A percentile compares a stretch with the other conserved stretches of the same genome.
These are phyloP conservation scores for Lophura nycthemera DNA, from an alignment of 2,113 vertebrate genomes.

Conservation along the genomic window DNA sequence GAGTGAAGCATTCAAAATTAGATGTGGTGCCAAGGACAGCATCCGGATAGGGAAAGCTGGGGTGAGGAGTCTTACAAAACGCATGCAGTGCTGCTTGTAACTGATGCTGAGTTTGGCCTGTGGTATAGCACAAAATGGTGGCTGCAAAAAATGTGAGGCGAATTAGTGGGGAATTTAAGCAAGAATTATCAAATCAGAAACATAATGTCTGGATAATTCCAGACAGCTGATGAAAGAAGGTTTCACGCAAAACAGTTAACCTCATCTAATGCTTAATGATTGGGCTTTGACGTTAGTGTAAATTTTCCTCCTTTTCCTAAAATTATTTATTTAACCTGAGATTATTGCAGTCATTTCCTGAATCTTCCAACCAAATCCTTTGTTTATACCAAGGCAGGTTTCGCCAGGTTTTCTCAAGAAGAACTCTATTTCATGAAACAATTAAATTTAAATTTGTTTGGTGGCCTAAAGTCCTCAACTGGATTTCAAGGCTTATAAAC, in stretches of 20 bases:
- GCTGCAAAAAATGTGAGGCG: neutral
- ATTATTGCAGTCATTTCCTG: conserved; percentile 1
- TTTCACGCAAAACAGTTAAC: neutral
- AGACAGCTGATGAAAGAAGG: neutral
- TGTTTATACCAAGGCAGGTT: conserved; percentile 33
- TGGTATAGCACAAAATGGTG: neutral
- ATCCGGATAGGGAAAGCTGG: neutral
- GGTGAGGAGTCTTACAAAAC: neutral
- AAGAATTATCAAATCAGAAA: neutral
- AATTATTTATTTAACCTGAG: too few relatives aligned
- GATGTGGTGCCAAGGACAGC: neutral
- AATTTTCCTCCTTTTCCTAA: neutral
- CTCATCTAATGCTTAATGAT: neutral
- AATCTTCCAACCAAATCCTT: conserved; percentile 5
- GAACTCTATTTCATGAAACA: conserved; percentile 46
- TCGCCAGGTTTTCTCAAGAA: conserved; percentile 30
- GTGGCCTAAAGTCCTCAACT: conserved; percentile 33
- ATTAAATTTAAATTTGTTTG: conserved; percentile 66
- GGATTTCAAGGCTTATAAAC: conserved; percentile 39
- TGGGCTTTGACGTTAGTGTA: neutral
- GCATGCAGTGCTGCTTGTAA: neutral
- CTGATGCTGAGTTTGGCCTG: neutral
- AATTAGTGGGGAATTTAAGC: neutral
- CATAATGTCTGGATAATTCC: neutral
- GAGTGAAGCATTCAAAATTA: neutral